phyloP scores from a whole-genome alignment of 2,113 vertebrate genomes.

The Lophotis ruficrista region DNA sequence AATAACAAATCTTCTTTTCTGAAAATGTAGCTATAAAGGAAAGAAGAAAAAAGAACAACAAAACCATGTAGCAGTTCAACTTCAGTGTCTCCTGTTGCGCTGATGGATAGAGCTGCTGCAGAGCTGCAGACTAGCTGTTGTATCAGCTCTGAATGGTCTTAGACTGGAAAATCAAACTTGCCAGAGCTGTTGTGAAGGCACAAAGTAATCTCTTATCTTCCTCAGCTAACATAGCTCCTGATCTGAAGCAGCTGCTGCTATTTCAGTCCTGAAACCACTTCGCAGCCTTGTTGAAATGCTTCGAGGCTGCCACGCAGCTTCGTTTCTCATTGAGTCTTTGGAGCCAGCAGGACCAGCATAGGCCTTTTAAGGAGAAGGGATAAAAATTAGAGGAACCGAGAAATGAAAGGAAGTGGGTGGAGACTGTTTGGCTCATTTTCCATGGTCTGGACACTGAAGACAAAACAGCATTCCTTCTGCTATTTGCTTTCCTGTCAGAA shows the following conservation, averaged over 20 bases:
- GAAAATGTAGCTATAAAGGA: not conserved
- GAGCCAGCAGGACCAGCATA: accelerated
- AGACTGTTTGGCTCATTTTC: not conserved
- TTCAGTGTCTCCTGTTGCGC: not conserved
- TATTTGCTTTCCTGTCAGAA: slow-evolving; percentile 5
- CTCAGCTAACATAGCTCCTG: not conserved
- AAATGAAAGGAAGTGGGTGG: not conserved
- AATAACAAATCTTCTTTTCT: not conserved
- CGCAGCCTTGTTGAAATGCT: not conserved
- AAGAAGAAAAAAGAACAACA: not conserved
- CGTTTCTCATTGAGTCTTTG: not conserved
- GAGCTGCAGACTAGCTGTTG: not conserved
- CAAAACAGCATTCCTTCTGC: not conserved
- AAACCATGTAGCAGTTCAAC: not conserved
- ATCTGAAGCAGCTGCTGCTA: not conserved
- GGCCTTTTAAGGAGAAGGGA: not conserved
- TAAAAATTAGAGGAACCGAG: not conserved
- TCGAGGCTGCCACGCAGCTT: not conserved
- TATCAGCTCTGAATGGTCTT: not conserved
- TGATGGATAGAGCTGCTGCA: not conserved
- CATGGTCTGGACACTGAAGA: not conserved
- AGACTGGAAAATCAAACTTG: not conserved
- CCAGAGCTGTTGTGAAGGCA: not conserved
- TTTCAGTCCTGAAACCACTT: not conserved
- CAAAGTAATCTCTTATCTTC: not conserved